These are phyloP conservation scores for Phrixothrix hirtus DNA, from an alignment of 2,888 invertebrate genomes.

Conservation along the genomic window DNA sequence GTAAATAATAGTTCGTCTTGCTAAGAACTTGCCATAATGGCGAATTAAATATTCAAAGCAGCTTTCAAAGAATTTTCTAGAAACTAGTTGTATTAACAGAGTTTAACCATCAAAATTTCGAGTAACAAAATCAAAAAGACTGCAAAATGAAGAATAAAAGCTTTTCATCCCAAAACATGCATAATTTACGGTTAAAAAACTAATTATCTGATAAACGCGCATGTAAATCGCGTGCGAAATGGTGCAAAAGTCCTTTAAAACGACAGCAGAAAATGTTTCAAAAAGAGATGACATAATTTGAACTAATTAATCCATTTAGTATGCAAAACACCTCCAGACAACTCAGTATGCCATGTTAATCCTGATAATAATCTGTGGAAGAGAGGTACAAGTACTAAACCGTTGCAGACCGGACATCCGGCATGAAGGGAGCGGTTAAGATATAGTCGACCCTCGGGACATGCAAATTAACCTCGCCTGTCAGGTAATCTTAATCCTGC, in stretches of 20 bases:
- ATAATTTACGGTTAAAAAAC: neutral
- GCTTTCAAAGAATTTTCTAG: neutral
- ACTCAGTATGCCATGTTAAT: slow-evolving; percentile 32
- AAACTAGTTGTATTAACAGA: too few species aligned
- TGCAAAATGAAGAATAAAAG: too few species aligned
- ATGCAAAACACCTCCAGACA: slow-evolving; percentile 33
- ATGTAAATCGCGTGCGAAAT: slow-evolving; percentile 11
- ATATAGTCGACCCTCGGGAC: slow-evolving; percentile 36
- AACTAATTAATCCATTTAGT: slow-evolving; percentile 30
- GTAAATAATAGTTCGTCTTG: too few species aligned
- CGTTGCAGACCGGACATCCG: slow-evolving; percentile 33
- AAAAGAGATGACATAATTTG: slow-evolving; percentile 24
- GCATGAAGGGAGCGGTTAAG: slow-evolving; percentile 32
- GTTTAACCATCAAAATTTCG: too few species aligned
- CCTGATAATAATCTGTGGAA: slow-evolving; percentile 33
- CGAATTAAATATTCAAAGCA: neutral
- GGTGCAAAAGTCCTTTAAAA: slow-evolving; percentile 5
- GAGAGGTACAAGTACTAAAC: slow-evolving; percentile 33
- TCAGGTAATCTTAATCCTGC: slow-evolving; percentile 35
- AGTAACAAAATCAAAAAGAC: too few species aligned
- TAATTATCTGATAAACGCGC: neutral
- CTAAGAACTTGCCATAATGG: too few species aligned
- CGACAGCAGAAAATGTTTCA: slow-evolving; percentile 9
- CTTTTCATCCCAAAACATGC: too few species aligned
- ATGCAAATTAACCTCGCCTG: slow-evolving; percentile 40